Conservation (phyloP, 2,113 vertebrate genomes). For the Corythornis vintsioides region DNA sequence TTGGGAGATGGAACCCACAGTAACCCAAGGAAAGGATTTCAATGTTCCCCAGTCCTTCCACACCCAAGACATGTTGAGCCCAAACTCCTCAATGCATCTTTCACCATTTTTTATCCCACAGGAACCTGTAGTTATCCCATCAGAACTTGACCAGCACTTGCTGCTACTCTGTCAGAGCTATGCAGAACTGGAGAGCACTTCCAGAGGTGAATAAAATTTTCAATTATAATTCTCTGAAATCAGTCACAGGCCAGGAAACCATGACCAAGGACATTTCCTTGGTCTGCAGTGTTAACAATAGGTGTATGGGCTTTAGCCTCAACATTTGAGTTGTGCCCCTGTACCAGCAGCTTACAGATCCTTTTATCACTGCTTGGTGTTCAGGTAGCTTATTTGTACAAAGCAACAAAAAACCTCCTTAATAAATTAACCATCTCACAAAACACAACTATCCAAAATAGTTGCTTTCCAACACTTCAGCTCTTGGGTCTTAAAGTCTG, state of each 20-base stretch:
- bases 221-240: not conserved
- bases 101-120: not conserved
- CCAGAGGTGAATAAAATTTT: not conserved
- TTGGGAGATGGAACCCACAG: not conserved
- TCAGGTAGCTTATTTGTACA: not conserved
- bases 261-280: not conserved
- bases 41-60: not conserved
- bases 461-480: not conserved
- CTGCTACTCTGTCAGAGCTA: not conserved
- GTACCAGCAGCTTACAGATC: not conserved
- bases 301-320: not conserved
- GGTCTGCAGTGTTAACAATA: not conserved
- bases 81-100: not conserved
- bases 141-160: not conserved
- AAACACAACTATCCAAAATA: not conserved
- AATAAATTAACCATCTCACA: not conserved
- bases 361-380: not conserved
- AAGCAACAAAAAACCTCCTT: not conserved
- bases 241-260: not conserved
- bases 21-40: not conserved
- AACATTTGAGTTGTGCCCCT: not conserved
- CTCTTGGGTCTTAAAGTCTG: not conserved
- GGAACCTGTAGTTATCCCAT: not conserved
- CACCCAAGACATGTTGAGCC: fast-evolving
- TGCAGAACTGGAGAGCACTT: not conserved